Conservation (phyloP, 2,888 invertebrate genomes). For the Lycophotia porphyrea region DNA sequence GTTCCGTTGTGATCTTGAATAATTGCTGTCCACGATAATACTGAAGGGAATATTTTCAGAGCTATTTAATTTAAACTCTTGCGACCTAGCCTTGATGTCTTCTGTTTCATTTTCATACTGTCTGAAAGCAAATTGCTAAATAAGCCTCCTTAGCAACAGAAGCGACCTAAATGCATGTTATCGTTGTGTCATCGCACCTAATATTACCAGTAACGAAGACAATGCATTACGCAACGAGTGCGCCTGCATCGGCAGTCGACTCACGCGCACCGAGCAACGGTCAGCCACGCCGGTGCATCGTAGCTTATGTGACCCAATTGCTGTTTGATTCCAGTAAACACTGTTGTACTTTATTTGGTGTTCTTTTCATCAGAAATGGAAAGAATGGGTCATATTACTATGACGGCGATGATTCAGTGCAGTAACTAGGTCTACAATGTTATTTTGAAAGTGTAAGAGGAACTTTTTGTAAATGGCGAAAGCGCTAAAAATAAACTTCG, state of each 20-base stretch:
- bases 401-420: constrained; percentile 1
- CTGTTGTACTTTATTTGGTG: constrained; percentile 63
- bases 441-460: constrained; percentile 11
- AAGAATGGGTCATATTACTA: constrained; percentile 31
- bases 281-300: constrained; percentile 77
- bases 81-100: constrained; percentile 22
- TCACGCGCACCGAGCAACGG: constrained; percentile 86
- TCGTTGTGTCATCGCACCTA: constrained; percentile 78
- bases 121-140: constrained; percentile 11
- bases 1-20: constrained; percentile 80
- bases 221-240: constrained; percentile 82
- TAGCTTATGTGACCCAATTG: constrained; percentile 85
- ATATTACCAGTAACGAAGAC: constrained; percentile 75
- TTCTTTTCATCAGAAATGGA: constrained; percentile 34
- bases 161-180: constrained; percentile 67
- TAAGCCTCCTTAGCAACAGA: constrained; percentile 64
- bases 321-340: constrained; percentile 80
- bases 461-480: constrained; percentile 9
- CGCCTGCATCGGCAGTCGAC: constrained; percentile 78
- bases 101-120: constrained; percentile 27
- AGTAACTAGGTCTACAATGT: background rate
- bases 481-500: constrained; percentile 15
- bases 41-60: constrained; percentile 41
- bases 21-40: constrained; percentile 69
- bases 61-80: constrained; percentile 43